Percentiles rank a stretch among this genome's conserved stretches.
Evolutionary conservation across 92 coral and sea anemone species (phyloP).

Genomic region (Porites evermanni): DNA sequence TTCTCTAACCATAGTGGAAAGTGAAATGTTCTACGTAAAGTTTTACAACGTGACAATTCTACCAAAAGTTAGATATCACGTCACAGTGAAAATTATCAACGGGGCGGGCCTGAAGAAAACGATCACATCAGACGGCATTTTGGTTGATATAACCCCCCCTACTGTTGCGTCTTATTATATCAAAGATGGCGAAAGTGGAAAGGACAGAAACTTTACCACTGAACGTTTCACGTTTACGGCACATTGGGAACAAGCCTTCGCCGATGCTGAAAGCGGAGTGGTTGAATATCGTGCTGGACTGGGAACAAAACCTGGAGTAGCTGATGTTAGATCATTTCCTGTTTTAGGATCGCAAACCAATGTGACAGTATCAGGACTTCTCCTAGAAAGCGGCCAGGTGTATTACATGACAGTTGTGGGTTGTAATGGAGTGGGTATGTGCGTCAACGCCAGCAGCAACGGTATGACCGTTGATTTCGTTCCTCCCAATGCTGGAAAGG

Average conservation of each 20-base stretch:
- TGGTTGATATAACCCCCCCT: conserved; percentile 79
- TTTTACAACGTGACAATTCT: conserved; percentile 45
- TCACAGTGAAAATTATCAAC: conserved; percentile 69
- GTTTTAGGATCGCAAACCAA: conserved; percentile 63
- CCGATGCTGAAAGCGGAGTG: conserved; percentile 85
- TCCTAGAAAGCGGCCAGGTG: conserved; percentile 68
- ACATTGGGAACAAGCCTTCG: conserved; percentile 91
- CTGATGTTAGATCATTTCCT: conserved; percentile 55
- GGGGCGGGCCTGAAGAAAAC: conserved; percentile 72
- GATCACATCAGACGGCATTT: conserved; percentile 80
- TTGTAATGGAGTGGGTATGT: conserved; percentile 84
- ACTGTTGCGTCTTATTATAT: conserved; percentile 69
- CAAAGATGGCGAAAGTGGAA: conserved; percentile 76
- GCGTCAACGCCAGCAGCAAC: conserved; percentile 84
- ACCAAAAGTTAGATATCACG: conserved; percentile 69
- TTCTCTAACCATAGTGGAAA: conserved; percentile 1
- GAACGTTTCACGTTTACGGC: conserved; percentile 62
- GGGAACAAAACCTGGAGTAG: conserved; percentile 74
- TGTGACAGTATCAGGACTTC: conserved; percentile 53
- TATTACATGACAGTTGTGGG: conserved; percentile 79
- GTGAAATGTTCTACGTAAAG: conserved; percentile 49
- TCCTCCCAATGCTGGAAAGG: conserved; percentile 81
- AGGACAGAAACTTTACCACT: conserved; percentile 70
- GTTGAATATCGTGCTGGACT: conserved; percentile 73
- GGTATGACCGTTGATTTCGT: conserved; percentile 82